phyloP scores from a whole-genome alignment of 2,888 invertebrate species.

The Pristionchus arcanus region DNA sequence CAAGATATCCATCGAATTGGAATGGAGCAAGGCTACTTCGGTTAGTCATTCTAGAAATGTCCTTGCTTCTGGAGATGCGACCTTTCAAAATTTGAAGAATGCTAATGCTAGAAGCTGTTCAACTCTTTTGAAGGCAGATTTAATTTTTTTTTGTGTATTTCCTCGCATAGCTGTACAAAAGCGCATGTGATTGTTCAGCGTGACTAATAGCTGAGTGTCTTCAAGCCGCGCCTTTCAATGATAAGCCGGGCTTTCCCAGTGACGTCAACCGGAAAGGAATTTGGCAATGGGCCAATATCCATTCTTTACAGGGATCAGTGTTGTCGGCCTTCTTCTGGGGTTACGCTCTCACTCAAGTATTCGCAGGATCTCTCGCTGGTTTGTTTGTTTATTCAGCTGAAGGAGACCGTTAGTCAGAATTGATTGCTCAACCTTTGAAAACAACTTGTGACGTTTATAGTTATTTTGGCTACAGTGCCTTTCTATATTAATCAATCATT shows the following conservation, averaged over 20 bases:
- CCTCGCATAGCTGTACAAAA: background rate
- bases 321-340: conserved; percentile 88
- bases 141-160: background rate
- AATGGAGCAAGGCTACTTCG: conserved; percentile 47
- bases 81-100: no score
- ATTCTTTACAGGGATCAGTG: conserved; percentile 83
- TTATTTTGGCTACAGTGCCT: no score
- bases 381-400: conserved; percentile 27
- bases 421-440: background rate
- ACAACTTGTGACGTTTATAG: background rate
- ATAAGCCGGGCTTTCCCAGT: conserved; percentile 5
- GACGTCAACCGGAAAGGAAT: background rate
- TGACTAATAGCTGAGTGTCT: conserved; percentile 15
- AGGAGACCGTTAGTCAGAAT: background rate
- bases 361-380: conserved; percentile 81
- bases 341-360: conserved; percentile 84
- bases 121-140: no score
- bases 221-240: background rate
- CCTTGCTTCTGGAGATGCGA: no score
- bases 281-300: background rate
- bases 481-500: background rate
- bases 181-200: background rate
- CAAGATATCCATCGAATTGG: conserved; percentile 31
- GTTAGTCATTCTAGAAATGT: background rate
- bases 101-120: no score